A percentile compares a stretch with the other conserved stretches of the same genome.
phyloP scores from a whole-genome alignment of 1,140 invertebrate genomes.

The Trypoxylus dichotomus region DNA sequence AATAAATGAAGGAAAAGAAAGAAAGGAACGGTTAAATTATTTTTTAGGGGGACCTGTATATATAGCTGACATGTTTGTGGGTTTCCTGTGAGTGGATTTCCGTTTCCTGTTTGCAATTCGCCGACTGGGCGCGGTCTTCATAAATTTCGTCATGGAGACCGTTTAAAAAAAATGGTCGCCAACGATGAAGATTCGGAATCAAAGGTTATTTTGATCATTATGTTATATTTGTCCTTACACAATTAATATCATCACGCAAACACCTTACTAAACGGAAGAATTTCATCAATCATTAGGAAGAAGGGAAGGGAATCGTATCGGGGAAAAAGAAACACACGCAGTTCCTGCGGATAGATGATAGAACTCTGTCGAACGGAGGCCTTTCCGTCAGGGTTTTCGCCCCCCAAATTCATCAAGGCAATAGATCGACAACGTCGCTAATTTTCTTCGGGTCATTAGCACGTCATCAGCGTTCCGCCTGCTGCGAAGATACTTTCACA shows the following conservation, averaged over 20 bases:
- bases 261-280: too few relatives aligned
- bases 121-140: background rate
- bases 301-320: too few relatives aligned
- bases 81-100: background rate
- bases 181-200: too few relatives aligned
- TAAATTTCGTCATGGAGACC: background rate
- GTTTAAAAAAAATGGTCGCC: background rate
- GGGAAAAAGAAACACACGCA: too few relatives aligned
- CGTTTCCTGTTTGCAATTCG: background rate
- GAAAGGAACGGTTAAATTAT: background rate
- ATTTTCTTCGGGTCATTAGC: constrained; percentile 21
- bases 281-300: too few relatives aligned
- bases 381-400: background rate
- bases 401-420: constrained; percentile 14
- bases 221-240: too few relatives aligned
- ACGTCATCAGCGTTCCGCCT: background rate
- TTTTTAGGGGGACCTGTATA: background rate
- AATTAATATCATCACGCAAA: too few relatives aligned
- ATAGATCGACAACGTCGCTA: constrained; percentile 1
- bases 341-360: too few relatives aligned
- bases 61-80: constrained; percentile 10
- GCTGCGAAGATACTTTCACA: background rate
- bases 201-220: too few relatives aligned
- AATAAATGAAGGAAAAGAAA: background rate
- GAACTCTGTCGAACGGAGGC: too few relatives aligned